Conservation (phyloP, 2,888 invertebrate genomes). For the Tetrapedia diversipes region DNA sequence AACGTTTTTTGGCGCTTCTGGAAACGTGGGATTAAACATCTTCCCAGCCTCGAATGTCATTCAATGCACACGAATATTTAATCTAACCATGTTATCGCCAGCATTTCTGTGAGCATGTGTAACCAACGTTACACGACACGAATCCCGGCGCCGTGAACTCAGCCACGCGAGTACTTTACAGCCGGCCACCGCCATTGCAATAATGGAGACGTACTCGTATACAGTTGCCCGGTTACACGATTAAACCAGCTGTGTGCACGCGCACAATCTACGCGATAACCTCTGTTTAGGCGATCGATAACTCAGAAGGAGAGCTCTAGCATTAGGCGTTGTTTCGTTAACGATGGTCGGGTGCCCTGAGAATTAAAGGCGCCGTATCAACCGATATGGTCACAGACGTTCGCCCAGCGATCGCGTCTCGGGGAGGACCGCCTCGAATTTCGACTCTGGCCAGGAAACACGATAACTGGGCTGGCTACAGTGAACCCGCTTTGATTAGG, state of each 20-base stretch:
- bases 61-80: too few relatives aligned
- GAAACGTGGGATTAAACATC: too few relatives aligned
- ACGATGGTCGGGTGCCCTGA: conserved; percentile 37
- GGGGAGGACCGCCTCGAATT: conserved; percentile 33
- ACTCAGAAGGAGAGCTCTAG: conserved; percentile 23
- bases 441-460: conserved; percentile 33
- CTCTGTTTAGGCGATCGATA: conserved; percentile 58
- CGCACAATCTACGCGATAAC: conserved; percentile 54
- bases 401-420: conserved; percentile 20
- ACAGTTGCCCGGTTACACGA: not conserved
- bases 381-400: conserved; percentile 30
- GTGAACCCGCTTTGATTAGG: conserved; percentile 41
- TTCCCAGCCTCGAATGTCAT: too few relatives aligned
- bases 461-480: conserved; percentile 13
- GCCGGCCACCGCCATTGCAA: not conserved
- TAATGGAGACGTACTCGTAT: not conserved
- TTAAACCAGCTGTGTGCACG: conserved; percentile 33
- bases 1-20: too few relatives aligned
- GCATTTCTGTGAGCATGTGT: not conserved
- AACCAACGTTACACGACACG: too few relatives aligned
- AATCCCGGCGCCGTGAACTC: not conserved
- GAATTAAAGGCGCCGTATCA: conserved; percentile 37
- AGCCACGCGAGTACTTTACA: not conserved
- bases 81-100: not conserved
- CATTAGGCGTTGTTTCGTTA: conserved; percentile 57